Evolutionary conservation across 1,140 invertebrate genomes (phyloP).

Genomic region (Ylistrum balloti): DNA sequence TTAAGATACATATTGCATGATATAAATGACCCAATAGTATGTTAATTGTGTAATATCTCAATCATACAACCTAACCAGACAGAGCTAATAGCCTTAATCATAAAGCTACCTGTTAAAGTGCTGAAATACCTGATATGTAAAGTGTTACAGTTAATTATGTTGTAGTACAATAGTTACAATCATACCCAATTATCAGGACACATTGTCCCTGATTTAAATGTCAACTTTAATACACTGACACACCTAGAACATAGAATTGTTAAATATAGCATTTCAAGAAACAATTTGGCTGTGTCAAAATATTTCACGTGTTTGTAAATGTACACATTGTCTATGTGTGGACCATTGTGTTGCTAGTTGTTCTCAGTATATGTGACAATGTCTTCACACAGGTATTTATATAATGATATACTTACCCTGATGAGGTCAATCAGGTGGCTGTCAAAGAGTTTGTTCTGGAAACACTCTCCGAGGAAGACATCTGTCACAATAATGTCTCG

Average conservation of each 20-base stretch:
- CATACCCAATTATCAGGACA: background rate
- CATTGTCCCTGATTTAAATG: background rate
- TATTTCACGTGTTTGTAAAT: background rate
- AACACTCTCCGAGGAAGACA: slow-evolving; percentile 50
- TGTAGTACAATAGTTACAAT: background rate
- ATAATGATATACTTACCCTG: slow-evolving; percentile 54
- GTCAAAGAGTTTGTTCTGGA: slow-evolving; percentile 60
- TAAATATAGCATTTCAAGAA: slow-evolving; percentile 15
- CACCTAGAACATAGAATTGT: background rate
- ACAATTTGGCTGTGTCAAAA: background rate
- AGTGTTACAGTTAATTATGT: background rate
- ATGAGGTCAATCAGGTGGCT: slow-evolving; percentile 59
- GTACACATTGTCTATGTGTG: background rate
- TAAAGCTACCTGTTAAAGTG: background rate
- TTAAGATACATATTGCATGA: too few species aligned
- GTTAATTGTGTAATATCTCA: too few species aligned
- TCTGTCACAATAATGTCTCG: slow-evolving; percentile 50
- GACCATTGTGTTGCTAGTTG: background rate
- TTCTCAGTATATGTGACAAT: background rate
- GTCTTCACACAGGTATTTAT: too few species aligned
- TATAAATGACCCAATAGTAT: too few species aligned
- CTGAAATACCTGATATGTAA: background rate
- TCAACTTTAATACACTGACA: background rate
- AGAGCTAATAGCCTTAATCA: background rate
- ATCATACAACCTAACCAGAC: background rate